Evolutionary conservation across 1,140 invertebrate genomes (phyloP), one percentile per base, ranked within the genome.

Genomic region (Drosophila novamexicana): DNA sequence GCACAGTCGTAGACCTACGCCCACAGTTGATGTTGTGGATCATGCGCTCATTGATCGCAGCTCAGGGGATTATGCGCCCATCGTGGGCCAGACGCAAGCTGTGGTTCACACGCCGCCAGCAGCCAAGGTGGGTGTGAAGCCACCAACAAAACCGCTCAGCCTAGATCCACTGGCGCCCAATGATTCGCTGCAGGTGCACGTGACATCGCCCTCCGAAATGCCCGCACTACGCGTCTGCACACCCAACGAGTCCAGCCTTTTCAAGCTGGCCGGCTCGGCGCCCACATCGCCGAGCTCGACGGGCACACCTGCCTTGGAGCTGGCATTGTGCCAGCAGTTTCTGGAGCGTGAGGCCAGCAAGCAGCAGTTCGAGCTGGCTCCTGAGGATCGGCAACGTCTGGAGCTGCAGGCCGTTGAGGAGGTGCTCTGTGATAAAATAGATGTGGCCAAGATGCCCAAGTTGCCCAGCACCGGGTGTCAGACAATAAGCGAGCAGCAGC

Each of bases 191-290:
- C 59, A 69, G 14, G 66, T 77, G 56, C 70, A 77, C 40, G 56
- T 91, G 6, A 67, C 63, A 0, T 63, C 64, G 7, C 90, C 86
- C 0, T 78, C 90, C 7, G 67, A 78, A 37, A 77, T 91, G 66
- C 90, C 90, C 0, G 50, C 69, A 2, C 42, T 91, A 1, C 66
- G 79, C 12, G 40, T 69, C 7, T 91, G 88, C 40, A 39, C 71
- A 4, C 84, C 91, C 12, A 91, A 91, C 59, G 84, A 89, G 39
- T 91, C 91, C 10, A 91, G 81, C 39, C 77, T 91, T 0, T 91
- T 91, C 8, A 91, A 89, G 50, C 18, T 91, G 44, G 79, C 81
- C 8, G 62, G 71, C n/a, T 85, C 88, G 1, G 67, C 83, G 10
- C 83, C 90, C 14, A 77, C 71, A 6, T 88, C 90, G n/a, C 90